Percentiles rank a stretch among this genome's conserved stretches.
These are phyloP conservation scores for Athrips mouffetella DNA, from an alignment of 2,888 invertebrate genomes.

Conservation along the genomic window DNA sequence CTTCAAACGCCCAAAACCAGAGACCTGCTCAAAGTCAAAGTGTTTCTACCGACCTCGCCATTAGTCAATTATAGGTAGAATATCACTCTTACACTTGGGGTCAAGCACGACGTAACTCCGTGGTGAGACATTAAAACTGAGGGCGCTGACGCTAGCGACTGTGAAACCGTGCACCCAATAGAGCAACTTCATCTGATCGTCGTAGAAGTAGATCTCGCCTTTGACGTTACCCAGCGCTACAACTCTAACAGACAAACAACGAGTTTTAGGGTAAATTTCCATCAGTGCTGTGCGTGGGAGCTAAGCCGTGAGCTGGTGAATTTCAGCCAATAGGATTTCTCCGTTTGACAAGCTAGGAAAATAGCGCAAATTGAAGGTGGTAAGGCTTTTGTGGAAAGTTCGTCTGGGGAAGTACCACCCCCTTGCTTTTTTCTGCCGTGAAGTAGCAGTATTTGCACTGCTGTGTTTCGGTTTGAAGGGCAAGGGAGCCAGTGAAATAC, in stretches of 20 bases:
- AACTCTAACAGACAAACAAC: slow-evolving; percentile 57
- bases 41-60: not conserved
- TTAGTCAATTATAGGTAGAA: not conserved
- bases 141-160: slow-evolving; percentile 63
- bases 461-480: not conserved
- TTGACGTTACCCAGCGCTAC: slow-evolving; percentile 73
- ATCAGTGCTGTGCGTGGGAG: too few species aligned
- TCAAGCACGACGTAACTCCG: slow-evolving; percentile 55
- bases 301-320: too few species aligned
- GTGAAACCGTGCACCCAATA: slow-evolving; percentile 75
- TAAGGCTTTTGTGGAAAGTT: not conserved
- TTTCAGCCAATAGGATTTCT: too few species aligned
- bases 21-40: not conserved
- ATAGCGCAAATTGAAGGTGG: too few species aligned
- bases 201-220: slow-evolving; percentile 80
- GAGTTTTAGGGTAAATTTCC: not conserved
- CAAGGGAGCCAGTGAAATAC: too few species aligned
- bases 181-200: slow-evolving; percentile 74
- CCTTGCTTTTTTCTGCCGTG: not conserved
- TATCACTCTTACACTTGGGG: slow-evolving; percentile 45
- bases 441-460: slow-evolving; percentile 6
- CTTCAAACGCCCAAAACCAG: too few species aligned
- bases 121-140: slow-evolving; percentile 71
- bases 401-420: not conserved
- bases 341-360: too few species aligned